A percentile compares a stretch with the other conserved stretches of the same genome.
Conservation (phyloP, 2,888 invertebrate genomes). For the Spicauda simplicius region DNA sequence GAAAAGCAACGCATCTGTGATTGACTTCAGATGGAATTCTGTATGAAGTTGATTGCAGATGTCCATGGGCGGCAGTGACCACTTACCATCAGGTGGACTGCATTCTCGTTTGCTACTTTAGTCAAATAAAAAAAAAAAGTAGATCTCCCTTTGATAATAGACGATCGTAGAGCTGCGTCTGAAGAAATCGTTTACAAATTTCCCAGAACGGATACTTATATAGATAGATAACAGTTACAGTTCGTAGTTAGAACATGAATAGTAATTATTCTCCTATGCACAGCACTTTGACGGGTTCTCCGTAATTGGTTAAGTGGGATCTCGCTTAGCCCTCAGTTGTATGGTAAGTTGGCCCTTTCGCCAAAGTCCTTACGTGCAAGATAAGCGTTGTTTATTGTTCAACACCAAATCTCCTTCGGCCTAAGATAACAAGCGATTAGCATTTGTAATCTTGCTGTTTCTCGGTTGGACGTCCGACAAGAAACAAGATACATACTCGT, state of each 20-base stretch:
- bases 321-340: conserved; percentile 48
- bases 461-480: too few species aligned
- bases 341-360: conserved; percentile 48
- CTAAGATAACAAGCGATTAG: conserved; percentile 45
- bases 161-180: too few species aligned
- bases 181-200: not conserved
- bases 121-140: too few species aligned
- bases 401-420: conserved; percentile 47
- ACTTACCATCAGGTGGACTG: too few species aligned
- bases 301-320: conserved; percentile 52
- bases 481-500: too few species aligned
- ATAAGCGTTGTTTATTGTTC: conserved; percentile 52
- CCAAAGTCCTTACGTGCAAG: conserved; percentile 47
- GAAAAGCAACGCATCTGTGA: too few species aligned
- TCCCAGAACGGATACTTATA: not conserved
- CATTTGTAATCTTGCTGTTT: conserved; percentile 33
- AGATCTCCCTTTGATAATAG: too few species aligned
- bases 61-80: too few species aligned
- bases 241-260: conserved; percentile 28
- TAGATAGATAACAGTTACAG: conserved; percentile 32
- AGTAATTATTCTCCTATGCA: conserved; percentile 38
- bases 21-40: too few species aligned
- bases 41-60: too few species aligned
- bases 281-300: conserved; percentile 43
- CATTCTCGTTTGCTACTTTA: too few species aligned